A percentile compares a stretch with the other conserved stretches of the same genome.
Conservation (phyloP, 2,888 invertebrate genomes). For the Megamerina dolium region DNA sequence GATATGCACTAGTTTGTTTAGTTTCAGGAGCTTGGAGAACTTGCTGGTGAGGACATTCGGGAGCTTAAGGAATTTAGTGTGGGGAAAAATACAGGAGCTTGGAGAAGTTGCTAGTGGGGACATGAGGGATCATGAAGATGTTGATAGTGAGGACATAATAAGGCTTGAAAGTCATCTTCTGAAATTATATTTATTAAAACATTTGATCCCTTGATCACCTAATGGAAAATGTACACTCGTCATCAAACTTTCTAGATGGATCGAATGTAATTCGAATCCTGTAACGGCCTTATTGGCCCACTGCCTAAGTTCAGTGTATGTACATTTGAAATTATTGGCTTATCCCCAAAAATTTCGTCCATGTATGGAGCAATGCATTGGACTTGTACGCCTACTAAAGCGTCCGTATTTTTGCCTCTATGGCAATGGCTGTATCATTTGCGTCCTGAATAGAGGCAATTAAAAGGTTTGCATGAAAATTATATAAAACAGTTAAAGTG, state of each 20-base stretch:
- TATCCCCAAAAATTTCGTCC: constrained; percentile 3
- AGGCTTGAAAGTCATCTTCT: no score
- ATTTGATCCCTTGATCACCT: no score
- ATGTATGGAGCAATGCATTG: neutral
- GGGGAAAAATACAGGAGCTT: no score
- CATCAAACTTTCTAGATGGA: neutral
- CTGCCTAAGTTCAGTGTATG: neutral
- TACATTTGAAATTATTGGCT: neutral
- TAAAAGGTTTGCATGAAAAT: neutral
- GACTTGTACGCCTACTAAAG: neutral
- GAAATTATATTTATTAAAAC: neutral
- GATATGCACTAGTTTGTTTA: no score
- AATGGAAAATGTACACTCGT: neutral
- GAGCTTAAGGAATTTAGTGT: no score
- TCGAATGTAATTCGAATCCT: neutral
- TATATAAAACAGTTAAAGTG: neutral
- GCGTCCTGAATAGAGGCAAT: neutral
- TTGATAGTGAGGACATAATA: no score
- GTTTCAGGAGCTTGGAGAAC: no score
- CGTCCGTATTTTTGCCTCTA: neutral
- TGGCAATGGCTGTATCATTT: neutral
- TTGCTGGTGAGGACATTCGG: no score
- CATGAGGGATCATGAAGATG: no score
- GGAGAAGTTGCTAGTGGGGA: no score
- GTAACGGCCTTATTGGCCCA: neutral